A percentile compares a stretch with the other conserved stretches of the same genome.
phyloP scores from a whole-genome alignment of 2,888 invertebrate genomes.

The Macaria notata region DNA sequence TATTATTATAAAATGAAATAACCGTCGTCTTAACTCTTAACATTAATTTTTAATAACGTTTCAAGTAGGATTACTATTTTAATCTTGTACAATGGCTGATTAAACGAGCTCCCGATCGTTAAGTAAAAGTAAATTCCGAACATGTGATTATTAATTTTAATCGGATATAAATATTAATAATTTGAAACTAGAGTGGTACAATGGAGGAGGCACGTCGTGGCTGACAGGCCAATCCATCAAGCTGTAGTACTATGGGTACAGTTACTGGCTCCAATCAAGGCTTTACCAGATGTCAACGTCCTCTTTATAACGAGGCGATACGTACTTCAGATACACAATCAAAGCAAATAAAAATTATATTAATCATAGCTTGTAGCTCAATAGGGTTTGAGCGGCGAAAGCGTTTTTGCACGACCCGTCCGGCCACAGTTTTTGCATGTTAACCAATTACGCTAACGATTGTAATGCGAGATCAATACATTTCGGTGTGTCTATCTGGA shows the following conservation, averaged over 20 bases:
- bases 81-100: slow-evolving; percentile 38
- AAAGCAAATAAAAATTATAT: slow-evolving; percentile 70
- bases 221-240: slow-evolving; percentile 66
- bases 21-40: slow-evolving; percentile 13
- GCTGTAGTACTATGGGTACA: slow-evolving; percentile 54
- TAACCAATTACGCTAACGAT: slow-evolving; percentile 69
- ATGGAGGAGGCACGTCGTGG: slow-evolving; percentile 42
- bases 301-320: slow-evolving; percentile 46
- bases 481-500: slow-evolving; percentile 54
- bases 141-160: slow-evolving; percentile 55
- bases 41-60: slow-evolving; percentile 17
- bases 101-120: slow-evolving; percentile 48
- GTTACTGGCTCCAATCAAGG: slow-evolving; percentile 56
- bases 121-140: slow-evolving; percentile 39
- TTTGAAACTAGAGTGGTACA: slow-evolving; percentile 59
- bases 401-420: slow-evolving; percentile 44
- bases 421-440: slow-evolving; percentile 60
- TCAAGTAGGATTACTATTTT: slow-evolving; percentile 34
- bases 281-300: slow-evolving; percentile 66
- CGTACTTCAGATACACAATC: slow-evolving; percentile 54
- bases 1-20: slow-evolving; percentile 17
- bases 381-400: slow-evolving; percentile 52
- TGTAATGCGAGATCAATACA: slow-evolving; percentile 59
- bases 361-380: slow-evolving; percentile 58
- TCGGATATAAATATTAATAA: slow-evolving; percentile 60